Evolutionary conservation across 2,888 invertebrate species (phyloP).

Genomic region (Bembecia ichneumoniformis): DNA sequence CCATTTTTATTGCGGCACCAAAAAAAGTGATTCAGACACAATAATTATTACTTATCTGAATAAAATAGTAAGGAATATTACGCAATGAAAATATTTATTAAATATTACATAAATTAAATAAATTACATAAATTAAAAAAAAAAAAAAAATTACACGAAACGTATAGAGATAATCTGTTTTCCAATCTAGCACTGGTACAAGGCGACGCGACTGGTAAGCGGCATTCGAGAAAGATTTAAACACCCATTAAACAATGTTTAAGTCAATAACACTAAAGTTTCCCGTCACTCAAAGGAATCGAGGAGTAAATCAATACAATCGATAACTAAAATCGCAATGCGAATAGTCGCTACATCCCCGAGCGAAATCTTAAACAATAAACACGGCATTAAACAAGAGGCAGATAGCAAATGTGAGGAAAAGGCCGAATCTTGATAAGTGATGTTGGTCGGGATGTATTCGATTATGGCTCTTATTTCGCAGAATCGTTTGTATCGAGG

Average conservation of each 20-base stretch:
- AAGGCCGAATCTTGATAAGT: slow-evolving; percentile 33
- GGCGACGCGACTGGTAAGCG: background rate
- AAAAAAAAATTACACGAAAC: too few species aligned
- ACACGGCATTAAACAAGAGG: slow-evolving; percentile 30
- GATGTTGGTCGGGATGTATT: background rate
- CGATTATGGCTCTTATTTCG: slow-evolving; percentile 4
- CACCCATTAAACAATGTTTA: background rate
- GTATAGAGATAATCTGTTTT: background rate
- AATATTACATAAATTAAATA: too few species aligned
- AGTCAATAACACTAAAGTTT: background rate
- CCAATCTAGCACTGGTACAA: background rate
- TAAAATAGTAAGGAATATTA: too few species aligned
- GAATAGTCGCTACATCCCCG: slow-evolving; percentile 14
- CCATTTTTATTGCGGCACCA: too few species aligned
- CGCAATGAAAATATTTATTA: too few species aligned
- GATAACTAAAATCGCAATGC: slow-evolving; percentile 7
- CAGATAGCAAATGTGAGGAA: slow-evolving; percentile 23
- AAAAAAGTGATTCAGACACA: too few species aligned
- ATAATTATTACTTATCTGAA: too few species aligned
- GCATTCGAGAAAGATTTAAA: background rate
- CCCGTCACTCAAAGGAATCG: background rate
- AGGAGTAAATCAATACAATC: slow-evolving; percentile 8
- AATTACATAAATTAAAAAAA: too few species aligned
- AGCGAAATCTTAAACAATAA: slow-evolving; percentile 36
- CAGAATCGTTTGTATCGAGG: background rate